Evolutionary conservation across 2,888 invertebrate genomes (phyloP), one percentile per base, ranked within the genome.

Genomic region (Priocnemis perturbator): DNA sequence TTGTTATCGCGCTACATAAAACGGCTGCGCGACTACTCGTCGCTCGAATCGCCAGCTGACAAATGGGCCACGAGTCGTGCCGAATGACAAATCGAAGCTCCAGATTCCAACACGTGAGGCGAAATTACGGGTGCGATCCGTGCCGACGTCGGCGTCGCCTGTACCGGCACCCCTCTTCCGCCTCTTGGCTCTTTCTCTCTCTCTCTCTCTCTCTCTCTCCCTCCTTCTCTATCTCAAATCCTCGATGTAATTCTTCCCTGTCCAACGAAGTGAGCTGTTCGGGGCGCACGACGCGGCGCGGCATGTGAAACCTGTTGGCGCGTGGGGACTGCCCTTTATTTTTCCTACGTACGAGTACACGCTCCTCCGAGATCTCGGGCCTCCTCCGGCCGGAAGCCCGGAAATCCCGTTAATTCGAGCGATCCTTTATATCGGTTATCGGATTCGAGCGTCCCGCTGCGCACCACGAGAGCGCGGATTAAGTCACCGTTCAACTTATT

Each of bases 11-110:
- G 60, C 60, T 52, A 59, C 60, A 74, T 77, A 73, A 80, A 78
- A 79, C 71, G 67, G 68, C 57, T 21, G 73, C 66, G 62, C 71
- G 30, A 56, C 68, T 73, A 59, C 70, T 77, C 72, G 79, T 73
- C 78, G 78, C 71, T 66, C 56, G 68, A 76, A 76, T 81, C 74
- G 70, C 71, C 65, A 62, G 60, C 57, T 77, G 79, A 80, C 77
- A 81, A 81, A 80, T 79, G 77, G 79, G 71, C 70, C 67, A 64
- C 71, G 74, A 77, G 79, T 78, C 76, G 74, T 56, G 73, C 59
- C 20, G 74, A 79, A 80, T 80, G 79, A 80, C 77, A 81, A 80
- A 80, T 81, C 81, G 81, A 74, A 76, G 56, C 68, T 60, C 57
- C 74, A 69, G 71, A 77, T 81, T 78, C 79, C 73, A 68, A 63